Conservation (phyloP, 2,797 vertebrate genomes). For the Catamblyrhynchus diadema region DNA sequence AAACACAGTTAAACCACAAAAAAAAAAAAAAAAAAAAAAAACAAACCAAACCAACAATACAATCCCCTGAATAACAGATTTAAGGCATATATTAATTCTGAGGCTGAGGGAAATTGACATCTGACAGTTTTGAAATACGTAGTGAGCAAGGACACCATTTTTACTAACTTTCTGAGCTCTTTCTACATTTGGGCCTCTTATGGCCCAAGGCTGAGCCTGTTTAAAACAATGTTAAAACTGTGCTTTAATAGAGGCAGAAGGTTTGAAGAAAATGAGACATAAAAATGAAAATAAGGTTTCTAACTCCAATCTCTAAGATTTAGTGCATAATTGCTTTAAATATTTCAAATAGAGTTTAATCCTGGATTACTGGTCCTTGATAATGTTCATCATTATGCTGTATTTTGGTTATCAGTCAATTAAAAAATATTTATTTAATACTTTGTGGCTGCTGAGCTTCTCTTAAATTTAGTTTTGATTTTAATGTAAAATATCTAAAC, state of each 20-base stretch:
- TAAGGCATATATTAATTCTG: neutral
- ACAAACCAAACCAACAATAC: no score
- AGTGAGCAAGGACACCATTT: neutral
- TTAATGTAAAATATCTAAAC: neutral
- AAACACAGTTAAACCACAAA: neutral
- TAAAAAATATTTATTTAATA: neutral
- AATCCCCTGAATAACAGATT: neutral
- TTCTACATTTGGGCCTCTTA: neutral
- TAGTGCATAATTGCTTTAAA: neutral
- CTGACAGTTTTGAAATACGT: neutral
- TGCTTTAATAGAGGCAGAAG: neutral
- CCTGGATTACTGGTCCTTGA: neutral
- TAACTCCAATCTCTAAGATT: neutral
- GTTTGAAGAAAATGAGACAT: neutral
- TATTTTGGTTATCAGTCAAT: neutral
- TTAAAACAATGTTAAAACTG: neutral
- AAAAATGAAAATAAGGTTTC: neutral
- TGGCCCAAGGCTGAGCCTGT: neutral
- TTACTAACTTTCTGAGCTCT: neutral
- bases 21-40: neutral
- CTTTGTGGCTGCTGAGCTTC: neutral
- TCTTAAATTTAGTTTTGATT: neutral
- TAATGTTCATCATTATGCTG: neutral
- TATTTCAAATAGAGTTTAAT: slow-evolving; percentile 2
- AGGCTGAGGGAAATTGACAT: neutral